phyloP scores from a whole-genome alignment of 2,797 vertebrate species.

The Rhynchonycteris naso region DNA sequence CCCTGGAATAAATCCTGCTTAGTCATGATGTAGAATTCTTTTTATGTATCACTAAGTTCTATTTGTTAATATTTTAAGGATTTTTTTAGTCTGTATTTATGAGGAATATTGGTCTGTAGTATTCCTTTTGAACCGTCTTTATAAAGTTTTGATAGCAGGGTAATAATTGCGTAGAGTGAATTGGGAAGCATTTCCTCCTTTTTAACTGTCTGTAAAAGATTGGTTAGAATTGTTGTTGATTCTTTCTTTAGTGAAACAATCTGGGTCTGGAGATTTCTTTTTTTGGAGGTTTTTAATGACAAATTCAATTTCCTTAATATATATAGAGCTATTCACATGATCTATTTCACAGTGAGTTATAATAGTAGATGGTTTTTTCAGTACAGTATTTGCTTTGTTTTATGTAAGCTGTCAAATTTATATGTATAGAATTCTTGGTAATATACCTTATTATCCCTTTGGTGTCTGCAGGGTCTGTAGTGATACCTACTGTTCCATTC shows the following conservation, averaged over 20 bases:
- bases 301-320: not conserved
- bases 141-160: not conserved
- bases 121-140: not conserved
- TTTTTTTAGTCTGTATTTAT: slow-evolving; percentile 5
- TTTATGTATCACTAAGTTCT: not conserved
- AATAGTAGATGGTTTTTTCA: not conserved
- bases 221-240: not conserved
- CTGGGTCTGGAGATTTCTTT: not conserved
- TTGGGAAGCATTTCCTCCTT: not conserved
- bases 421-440: not conserved
- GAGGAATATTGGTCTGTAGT: not conserved
- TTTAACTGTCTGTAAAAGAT: not conserved
- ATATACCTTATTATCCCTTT: not conserved
- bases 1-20: not conserved
- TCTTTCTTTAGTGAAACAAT: not conserved
- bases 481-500: not conserved
- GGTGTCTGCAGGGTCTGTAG: not conserved
- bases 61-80: not conserved
- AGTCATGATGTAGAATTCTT: not conserved
- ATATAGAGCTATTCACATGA: not conserved
- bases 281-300: not conserved
- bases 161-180: not conserved
- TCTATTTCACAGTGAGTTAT: not conserved
- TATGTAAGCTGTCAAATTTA: not conserved
- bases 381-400: not conserved